Evolutionary conservation across 2,113 vertebrate species (phyloP), one percentile per base, ranked within the genome.

Genomic region (Elephantulus edwardii): DNA sequence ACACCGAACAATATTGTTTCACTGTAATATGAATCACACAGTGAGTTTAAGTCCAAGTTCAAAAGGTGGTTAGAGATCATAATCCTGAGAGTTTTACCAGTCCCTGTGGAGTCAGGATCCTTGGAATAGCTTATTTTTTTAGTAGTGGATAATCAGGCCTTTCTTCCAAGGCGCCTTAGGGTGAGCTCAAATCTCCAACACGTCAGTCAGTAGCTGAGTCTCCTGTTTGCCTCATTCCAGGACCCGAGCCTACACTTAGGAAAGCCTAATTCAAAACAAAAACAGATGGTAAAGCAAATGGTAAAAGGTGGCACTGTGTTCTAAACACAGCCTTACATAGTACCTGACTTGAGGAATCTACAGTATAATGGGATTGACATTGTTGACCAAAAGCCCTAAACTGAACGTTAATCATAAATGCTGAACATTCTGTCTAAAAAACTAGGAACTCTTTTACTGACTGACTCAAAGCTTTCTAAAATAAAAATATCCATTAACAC

Each of bases 251-350:
- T 38, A n/a, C n/a, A 50, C 4, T 22, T 35, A 50, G 64, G 28
- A 22, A 30, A 46, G 14, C 42, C 64, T 79, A 68, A 22, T 54
- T 48, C 87, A 87, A 90, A 91, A 44, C 22, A 89, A 76, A 76
- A 8, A 13, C 22, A 33, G 46, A 58, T 58, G 17, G 22, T 66
- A 68, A 88, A 35, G 11, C 40, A 83, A 58, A 76, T 12, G 24
- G 46, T 62, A n/a, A 83, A 87, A 28, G 14, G 6, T 71, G 26
- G 40, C 17, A 52, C 82, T 64, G 26, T n/a, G 8, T 81, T 86
- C 52, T 80, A 75, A 68, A 30, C 68, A 42, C 44, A 66, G 42
- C 5, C 38, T 90, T 68, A 42, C 13, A 33, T 28, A 44, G 48
- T 26, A 68, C n/a, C 58, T 76, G 40, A 60, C 54, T 78, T 58